Base-by-base conservation (phyloP, 2,888 invertebrate genomes). In the Anarsia innoxiella region DNA sequence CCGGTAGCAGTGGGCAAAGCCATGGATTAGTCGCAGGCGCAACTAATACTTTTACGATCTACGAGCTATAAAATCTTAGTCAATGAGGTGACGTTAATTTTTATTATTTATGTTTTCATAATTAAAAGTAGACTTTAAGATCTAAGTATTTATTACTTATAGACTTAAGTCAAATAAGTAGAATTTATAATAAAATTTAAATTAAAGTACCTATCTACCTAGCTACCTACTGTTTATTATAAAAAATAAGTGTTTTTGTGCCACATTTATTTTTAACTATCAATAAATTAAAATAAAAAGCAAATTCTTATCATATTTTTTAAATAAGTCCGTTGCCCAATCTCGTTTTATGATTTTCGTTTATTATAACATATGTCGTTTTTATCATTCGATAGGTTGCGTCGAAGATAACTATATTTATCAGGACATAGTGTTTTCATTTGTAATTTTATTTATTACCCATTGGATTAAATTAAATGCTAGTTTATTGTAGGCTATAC, bases 11-110 rank as follows among this genome's bases (percentile, higher is more conserved):
- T 60, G 61, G 66, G 68, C 62, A 49, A 58, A 53, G 52, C 53
- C 48, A 54, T 37, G 63, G 71, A 67, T 80, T 79, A 78, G 53
- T 47, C 64, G 63, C 71, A 60, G 57, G 70, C 70, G 66, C 68
- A 67, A 49, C 68, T 72, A 74, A 75, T 71, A 63, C 75, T 65
- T 82, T 82, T 80, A 79, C 67, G 55, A 46, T 56, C n/a, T n/a
- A n/a, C n/a, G n/a, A n/a, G 65, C 57, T 66, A 70, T 79, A 75
- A 78, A 76, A 71, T 66, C 54, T 61, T 65, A 62, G 63, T 66
- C 66, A 64, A 74, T 74, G 65, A 61, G 52, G 2, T 2, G 62
- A 54, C 49, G 46, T 42, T 46, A 53, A 56, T n/a, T n/a, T n/a
- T 5, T 19, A 50, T 66, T 66, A 73, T 73, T 72, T 75, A 74